These are phyloP conservation scores for Dromius quadrimaculatus DNA, from an alignment of 2,888 invertebrate species.

Conservation along the genomic window DNA sequence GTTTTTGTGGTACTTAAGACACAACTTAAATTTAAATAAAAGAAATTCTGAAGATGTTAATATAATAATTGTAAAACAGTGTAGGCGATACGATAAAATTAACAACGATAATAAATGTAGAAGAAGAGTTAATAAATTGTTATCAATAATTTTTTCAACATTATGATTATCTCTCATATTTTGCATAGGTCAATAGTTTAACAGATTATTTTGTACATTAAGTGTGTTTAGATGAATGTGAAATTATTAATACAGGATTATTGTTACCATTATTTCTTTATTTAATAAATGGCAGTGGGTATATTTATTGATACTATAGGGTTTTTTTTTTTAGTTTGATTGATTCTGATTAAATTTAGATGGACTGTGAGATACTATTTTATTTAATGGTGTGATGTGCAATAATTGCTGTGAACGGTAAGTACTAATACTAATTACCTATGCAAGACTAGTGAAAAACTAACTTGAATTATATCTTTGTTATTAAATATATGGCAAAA, in stretches of 20 bases:
- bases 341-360: too few relatives aligned
- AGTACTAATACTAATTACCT: too few relatives aligned
- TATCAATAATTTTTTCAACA: background rate
- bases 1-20: background rate
- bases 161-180: conserved; percentile 1
- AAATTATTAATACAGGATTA: conserved; percentile 35
- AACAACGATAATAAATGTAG: background rate
- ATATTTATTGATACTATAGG: background rate
- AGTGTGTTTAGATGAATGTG: conserved; percentile 31
- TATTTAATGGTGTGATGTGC: too few relatives aligned
- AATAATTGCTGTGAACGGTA: too few relatives aligned
- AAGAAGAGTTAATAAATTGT: background rate
- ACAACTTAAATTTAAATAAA: background rate
- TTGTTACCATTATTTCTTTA: conserved; percentile 31
- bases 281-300: conserved; percentile 18
- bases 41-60: background rate
- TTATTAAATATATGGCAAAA: too few relatives aligned
- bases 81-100: background rate
- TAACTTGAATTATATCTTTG: too few relatives aligned
- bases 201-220: conserved; percentile 22
- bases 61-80: background rate
- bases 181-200: background rate
- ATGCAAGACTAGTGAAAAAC: too few relatives aligned
- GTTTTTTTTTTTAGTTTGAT: background rate
- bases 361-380: too few relatives aligned